phyloP scores from a whole-genome alignment of 2,113 vertebrate species.

The Apaloderma vittatum region DNA sequence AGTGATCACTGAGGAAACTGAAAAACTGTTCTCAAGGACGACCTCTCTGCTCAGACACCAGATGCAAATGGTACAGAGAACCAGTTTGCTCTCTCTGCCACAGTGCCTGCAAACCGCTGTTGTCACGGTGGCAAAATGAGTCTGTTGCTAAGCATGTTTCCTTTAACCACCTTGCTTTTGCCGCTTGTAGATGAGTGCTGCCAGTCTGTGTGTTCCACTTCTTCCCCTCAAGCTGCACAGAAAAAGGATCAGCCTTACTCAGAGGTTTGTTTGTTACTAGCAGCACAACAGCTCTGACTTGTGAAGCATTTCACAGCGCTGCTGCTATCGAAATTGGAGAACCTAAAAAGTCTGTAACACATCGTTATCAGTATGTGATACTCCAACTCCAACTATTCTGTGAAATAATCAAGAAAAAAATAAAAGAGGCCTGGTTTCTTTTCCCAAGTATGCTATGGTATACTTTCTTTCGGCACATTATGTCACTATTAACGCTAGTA shows the following conservation, averaged over 20 bases:
- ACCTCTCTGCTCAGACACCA: neutral
- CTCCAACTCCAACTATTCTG: too few species aligned
- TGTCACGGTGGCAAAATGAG: neutral
- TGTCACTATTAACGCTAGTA: neutral
- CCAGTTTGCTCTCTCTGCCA: neutral
- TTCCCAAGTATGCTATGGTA: accelerated
- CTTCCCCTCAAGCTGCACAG: neutral
- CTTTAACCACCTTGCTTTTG: neutral
- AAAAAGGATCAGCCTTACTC: neutral
- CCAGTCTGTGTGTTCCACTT: neutral
- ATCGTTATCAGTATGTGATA: neutral
- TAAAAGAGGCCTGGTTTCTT: neutral
- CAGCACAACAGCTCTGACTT: neutral
- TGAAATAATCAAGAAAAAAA: neutral
- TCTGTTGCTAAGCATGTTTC: neutral
- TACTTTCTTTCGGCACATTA: neutral
- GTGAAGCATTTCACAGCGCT: neutral
- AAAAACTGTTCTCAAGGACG: neutral
- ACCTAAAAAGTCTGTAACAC: neutral
- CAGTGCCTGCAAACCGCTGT: neutral
- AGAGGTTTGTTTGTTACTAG: neutral
- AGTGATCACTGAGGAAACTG: neutral
- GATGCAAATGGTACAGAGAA: neutral
- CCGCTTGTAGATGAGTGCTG: neutral
- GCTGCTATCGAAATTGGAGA: neutral